A percentile compares a stretch with the other conserved stretches of the same genome.
Evolutionary conservation across 2,888 invertebrate species (phyloP).

Genomic region (Rhyacophila evoluta): DNA sequence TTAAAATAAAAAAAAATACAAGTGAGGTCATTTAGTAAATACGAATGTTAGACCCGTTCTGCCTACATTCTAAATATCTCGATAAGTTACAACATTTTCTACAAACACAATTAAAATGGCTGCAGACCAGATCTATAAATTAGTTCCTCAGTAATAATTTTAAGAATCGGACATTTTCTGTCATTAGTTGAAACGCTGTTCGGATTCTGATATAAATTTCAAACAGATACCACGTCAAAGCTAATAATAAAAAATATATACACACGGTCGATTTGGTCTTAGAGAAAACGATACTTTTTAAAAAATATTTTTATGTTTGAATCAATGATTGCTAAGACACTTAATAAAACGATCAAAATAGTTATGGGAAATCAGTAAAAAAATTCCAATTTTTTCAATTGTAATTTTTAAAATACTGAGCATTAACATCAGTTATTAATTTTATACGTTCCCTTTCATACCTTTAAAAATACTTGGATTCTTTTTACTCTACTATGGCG

Average conservation of each 20-base stretch:
- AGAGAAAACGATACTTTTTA: no score
- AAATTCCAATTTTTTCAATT: no score
- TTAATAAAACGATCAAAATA: no score
- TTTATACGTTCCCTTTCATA: no score
- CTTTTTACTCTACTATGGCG: no score
- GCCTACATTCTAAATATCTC: conserved; percentile 1
- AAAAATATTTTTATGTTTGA: no score
- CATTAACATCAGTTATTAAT: no score
- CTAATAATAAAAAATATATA: not conserved
- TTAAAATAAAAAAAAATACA: not conserved
- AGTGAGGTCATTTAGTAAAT: not conserved
- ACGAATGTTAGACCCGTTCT: not conserved
- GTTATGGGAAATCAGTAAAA: no score
- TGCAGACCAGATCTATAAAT: not conserved
- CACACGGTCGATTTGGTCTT: not conserved
- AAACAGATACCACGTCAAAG: not conserved
- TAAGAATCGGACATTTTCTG: conserved; percentile 6
- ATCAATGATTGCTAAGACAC: no score
- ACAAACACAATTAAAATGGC: conserved; percentile 16
- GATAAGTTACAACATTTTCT: not conserved
- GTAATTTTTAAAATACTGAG: no score
- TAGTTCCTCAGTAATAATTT: not conserved
- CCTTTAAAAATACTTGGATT: no score
- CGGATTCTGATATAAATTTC: not conserved
- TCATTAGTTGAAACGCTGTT: not conserved